Evolutionary conservation across 2,888 invertebrate genomes (phyloP).

Genomic region (Prosapia bicincta): DNA sequence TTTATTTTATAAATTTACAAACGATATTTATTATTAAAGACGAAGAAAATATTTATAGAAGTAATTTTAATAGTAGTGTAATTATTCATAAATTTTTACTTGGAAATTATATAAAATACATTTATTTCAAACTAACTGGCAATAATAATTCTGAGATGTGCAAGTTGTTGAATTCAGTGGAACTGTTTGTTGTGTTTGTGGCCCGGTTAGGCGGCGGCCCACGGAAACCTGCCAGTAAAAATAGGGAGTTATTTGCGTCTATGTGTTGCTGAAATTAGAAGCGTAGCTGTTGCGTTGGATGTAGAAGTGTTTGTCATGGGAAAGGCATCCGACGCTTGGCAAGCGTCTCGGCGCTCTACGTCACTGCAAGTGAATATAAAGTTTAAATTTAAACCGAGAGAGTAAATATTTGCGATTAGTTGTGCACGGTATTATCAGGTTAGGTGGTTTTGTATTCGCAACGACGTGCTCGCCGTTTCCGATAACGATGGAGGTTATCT

Average conservation of each 20-base stretch:
- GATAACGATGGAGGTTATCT: background rate
- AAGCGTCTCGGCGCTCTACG: background rate
- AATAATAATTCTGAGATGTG: no score
- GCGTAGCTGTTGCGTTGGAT: background rate
- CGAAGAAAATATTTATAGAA: no score
- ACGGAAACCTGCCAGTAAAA: slow-evolving; percentile 8
- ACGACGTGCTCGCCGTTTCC: background rate
- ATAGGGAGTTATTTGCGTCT: background rate
- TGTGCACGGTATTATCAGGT: background rate
- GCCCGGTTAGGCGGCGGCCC: slow-evolving; percentile 14
- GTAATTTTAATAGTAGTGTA: no score
- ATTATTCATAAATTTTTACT: no score
- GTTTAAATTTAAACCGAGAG: background rate
- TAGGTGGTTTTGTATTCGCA: background rate
- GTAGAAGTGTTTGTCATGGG: background rate
- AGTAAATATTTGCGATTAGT: background rate
- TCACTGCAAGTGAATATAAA: background rate
- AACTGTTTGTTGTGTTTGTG: slow-evolving; percentile 5
- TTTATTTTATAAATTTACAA: no score
- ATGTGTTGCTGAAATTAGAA: background rate
- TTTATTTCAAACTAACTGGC: no score
- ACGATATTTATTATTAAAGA: no score
- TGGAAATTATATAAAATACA: no score
- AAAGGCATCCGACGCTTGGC: background rate
- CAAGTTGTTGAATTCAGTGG: background rate